Percentiles rank a stretch among this genome's conserved stretches.
phyloP scores from a whole-genome alignment of 2,888 invertebrate genomes.

The Platynereis dumerilii region DNA sequence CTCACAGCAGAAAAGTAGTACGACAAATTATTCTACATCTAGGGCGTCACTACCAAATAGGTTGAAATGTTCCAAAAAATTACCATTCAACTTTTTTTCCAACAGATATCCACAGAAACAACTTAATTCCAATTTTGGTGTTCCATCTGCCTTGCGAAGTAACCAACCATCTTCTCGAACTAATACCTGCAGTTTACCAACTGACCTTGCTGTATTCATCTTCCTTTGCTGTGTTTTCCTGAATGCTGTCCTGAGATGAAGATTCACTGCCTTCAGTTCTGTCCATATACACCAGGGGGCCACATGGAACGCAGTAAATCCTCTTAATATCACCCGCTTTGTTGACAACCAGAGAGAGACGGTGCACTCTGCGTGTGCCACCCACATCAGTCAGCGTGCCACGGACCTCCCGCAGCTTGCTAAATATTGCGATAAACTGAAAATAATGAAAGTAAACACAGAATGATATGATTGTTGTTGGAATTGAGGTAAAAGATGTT shows the following conservation, averaged over 20 bases:
- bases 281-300: conserved; percentile 31
- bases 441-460: conserved; percentile 2
- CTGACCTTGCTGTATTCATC: conserved; percentile 33
- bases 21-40: too few relatives aligned
- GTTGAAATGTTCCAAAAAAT: too few relatives aligned
- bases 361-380: conserved; percentile 29
- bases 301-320: conserved; percentile 37
- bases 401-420: conserved; percentile 24
- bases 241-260: conserved; percentile 21
- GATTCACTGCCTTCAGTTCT: conserved; percentile 14
- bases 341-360: conserved; percentile 31
- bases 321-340: conserved; percentile 29
- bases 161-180: too few relatives aligned
- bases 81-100: too few relatives aligned
- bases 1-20: too few relatives aligned
- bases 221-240: conserved; percentile 14
- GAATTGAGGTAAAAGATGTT: too few relatives aligned
- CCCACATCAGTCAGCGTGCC: conserved; percentile 32
- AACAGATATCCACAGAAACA: too few relatives aligned
- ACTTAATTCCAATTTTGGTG: too few relatives aligned
- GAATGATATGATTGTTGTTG: not conserved
- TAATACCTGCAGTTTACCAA: too few relatives aligned
- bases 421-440: conserved; percentile 25
- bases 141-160: too few relatives aligned
- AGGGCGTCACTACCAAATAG: too few relatives aligned